phyloP scores from a whole-genome alignment of 2,113 vertebrate species.

The Ramphastos sulfuratus region DNA sequence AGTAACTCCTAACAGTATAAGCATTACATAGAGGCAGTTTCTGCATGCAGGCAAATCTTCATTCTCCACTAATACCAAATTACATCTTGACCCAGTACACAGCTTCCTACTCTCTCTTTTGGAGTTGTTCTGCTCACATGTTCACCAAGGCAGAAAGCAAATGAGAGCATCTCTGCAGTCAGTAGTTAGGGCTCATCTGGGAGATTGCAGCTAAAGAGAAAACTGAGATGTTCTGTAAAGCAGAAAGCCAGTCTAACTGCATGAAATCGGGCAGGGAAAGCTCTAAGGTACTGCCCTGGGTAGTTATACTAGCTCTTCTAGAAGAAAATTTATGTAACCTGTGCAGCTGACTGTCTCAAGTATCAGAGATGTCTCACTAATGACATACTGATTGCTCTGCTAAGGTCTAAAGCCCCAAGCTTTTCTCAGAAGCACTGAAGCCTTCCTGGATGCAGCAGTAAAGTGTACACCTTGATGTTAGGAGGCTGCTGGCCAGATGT shows the following conservation, averaged over 20 bases:
- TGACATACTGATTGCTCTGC: neutral
- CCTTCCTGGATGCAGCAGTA: neutral
- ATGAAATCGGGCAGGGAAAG: rapidly evolving
- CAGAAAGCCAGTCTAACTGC: neutral
- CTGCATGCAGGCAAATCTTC: neutral
- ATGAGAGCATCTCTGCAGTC: neutral
- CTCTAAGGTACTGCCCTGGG: neutral
- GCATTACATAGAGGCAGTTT: neutral
- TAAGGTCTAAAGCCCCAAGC: neutral
- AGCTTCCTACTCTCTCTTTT: neutral
- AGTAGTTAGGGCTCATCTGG: neutral
- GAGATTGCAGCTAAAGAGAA: neutral
- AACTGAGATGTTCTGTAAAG: neutral
- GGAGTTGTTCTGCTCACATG: neutral
- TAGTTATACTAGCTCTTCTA: neutral
- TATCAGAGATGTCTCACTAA: neutral
- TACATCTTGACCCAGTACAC: neutral
- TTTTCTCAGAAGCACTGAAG: neutral
- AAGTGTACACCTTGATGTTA: neutral
- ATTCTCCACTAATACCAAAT: neutral
- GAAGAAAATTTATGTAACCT: neutral
- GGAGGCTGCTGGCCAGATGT: neutral
- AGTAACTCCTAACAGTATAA: neutral
- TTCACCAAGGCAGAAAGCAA: neutral
- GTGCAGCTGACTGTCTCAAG: neutral